phyloP scores from a whole-genome alignment of 2,113 vertebrate species.

The Otis tarda region DNA sequence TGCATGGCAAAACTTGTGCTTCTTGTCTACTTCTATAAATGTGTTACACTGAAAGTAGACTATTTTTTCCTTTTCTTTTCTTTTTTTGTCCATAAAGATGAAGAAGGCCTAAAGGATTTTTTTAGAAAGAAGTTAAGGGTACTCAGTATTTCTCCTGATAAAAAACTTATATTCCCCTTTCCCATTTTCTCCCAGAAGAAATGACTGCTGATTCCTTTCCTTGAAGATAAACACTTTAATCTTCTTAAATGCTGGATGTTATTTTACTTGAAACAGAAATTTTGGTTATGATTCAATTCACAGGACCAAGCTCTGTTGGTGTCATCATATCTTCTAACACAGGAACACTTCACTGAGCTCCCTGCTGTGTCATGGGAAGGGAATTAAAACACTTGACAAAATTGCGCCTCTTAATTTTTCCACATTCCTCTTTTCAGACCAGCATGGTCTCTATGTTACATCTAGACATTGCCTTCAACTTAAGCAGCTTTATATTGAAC shows the following conservation, averaged over 20 bases:
- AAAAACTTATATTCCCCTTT: background rate
- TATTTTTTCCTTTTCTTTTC: constrained; percentile 20
- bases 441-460: background rate
- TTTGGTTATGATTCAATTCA: background rate
- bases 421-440: background rate
- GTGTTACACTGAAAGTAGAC: background rate
- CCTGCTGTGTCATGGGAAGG: background rate
- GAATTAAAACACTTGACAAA: background rate
- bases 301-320: background rate
- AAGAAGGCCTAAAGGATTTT: background rate
- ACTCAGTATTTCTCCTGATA: constrained; percentile 6
- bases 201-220: background rate
- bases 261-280: constrained; percentile 17
- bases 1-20: background rate
- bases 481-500: background rate
- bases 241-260: background rate
- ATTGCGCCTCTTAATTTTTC: background rate
- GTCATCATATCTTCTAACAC: background rate
- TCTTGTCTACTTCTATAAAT: constrained; percentile 33
- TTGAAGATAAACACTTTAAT: constrained; percentile 13
- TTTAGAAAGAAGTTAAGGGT: background rate
- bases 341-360: background rate
- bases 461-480: background rate
- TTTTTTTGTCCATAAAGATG: background rate
- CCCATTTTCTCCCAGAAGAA: background rate